Evolutionary conservation across 2,113 vertebrate species (phyloP).

Genomic region (Podarcis muralis): DNA sequence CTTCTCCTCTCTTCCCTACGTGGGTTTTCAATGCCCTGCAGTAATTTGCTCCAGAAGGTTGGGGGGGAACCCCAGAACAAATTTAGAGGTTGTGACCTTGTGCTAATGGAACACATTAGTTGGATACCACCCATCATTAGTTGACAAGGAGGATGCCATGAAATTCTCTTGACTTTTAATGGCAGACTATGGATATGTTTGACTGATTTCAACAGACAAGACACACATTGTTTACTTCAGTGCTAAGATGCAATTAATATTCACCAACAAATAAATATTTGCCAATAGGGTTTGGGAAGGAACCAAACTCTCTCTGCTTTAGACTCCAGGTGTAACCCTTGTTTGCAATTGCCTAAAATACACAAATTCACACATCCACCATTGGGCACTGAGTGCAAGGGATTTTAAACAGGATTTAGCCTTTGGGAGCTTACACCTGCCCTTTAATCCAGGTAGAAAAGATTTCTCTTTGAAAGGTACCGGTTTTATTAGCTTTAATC

Average conservation of each 20-base stretch:
- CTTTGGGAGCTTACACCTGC: conserved; percentile 10
- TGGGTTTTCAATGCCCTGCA: too few relatives aligned
- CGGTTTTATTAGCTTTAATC: conserved; percentile 22
- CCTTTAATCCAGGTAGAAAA: conserved; percentile 13
- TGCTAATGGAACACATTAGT: too few relatives aligned
- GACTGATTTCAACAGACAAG: background rate
- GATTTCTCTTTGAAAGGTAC: conserved; percentile 11
- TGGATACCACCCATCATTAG: too few relatives aligned
- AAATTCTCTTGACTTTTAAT: background rate
- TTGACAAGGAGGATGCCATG: background rate
- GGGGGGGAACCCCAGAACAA: too few relatives aligned
- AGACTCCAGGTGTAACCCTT: background rate
- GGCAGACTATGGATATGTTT: background rate
- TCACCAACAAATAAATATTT: conserved; percentile 14
- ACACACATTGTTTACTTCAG: background rate
- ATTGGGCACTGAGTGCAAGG: background rate
- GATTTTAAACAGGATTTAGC: background rate
- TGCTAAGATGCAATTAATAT: background rate
- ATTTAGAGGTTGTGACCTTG: too few relatives aligned
- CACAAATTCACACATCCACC: background rate
- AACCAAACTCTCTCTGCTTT: background rate
- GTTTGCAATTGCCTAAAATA: background rate
- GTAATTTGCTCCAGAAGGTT: too few relatives aligned
- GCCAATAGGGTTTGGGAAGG: background rate
- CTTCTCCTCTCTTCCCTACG: too few relatives aligned